A percentile compares a stretch with the other conserved stretches of the same genome.
These are phyloP conservation scores for human (Homo sapiens) DNA, from an alignment of 2,113 vertebrate genomes.

Conservation along the genomic window DNA sequence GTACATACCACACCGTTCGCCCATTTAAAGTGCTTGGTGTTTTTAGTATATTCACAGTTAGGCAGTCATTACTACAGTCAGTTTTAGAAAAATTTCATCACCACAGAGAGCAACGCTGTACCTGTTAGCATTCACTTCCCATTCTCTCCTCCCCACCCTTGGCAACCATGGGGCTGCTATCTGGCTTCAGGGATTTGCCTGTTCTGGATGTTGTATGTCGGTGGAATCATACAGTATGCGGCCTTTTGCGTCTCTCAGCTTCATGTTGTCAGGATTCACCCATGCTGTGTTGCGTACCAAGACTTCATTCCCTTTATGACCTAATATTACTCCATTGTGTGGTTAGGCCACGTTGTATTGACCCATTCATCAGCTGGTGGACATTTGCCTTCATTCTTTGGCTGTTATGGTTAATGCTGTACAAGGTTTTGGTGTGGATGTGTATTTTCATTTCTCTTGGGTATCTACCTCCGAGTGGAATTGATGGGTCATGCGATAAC, in stretches of 20 bases:
- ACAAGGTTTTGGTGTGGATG: background rate
- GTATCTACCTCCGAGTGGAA: background rate
- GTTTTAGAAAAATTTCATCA: background rate
- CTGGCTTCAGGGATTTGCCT: too few species aligned
- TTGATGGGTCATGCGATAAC: fast-evolving
- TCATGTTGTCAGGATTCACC: background rate
- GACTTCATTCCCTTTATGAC: background rate
- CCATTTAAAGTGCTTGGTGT: background rate
- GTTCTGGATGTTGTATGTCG: fast-evolving
- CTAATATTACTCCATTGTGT: too few species aligned
- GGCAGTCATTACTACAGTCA: too few species aligned
- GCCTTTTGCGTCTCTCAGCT: too few species aligned
- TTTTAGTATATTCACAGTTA: background rate
- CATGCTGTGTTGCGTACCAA: background rate
- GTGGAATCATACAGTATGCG: fast-evolving
- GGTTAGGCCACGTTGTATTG: too few species aligned
- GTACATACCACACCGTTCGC: background rate
- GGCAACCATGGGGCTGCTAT: background rate
- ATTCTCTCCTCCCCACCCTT: background rate
- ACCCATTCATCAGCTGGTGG: background rate
- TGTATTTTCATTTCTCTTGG: background rate
- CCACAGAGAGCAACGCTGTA: fast-evolving
- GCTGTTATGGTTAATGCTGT: background rate
- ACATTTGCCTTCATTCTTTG: too few species aligned
- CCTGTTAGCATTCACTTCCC: too few species aligned